These are phyloP conservation scores for Hymenopus coronatus DNA, from an alignment of 2,888 invertebrate genomes.

Conservation along the genomic window DNA sequence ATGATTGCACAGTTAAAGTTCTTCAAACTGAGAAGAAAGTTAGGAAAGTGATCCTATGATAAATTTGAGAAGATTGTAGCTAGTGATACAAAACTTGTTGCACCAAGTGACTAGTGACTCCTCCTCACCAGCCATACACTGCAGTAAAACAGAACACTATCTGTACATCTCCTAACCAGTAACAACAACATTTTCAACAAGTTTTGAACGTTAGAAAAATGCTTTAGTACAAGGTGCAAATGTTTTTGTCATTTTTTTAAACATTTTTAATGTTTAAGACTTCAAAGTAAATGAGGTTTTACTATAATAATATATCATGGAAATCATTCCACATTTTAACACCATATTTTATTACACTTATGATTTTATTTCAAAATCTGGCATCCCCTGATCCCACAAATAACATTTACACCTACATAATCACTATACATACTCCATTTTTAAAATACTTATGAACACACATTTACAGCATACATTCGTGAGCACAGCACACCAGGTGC, in stretches of 20 bases:
- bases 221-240: conserved; percentile 13
- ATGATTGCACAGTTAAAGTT: background rate
- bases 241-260: background rate
- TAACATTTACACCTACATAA: conserved; percentile 11
- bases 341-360: conserved; percentile 6
- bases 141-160: background rate
- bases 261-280: background rate
- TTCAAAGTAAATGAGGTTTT: background rate
- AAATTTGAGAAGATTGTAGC: background rate
- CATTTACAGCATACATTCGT: conserved; percentile 10
- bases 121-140: no score
- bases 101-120: conserved; percentile 9
- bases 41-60: background rate
- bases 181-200: conserved; percentile 17
- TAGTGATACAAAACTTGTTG: conserved; percentile 4
- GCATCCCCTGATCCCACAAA: background rate
- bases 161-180: conserved; percentile 5
- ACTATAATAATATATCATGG: background rate
- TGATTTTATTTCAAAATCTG: conserved; percentile 8
- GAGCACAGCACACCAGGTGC: conserved; percentile 15
- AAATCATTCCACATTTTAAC: conserved; percentile 2
- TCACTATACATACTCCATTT: conserved; percentile 3
- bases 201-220: conserved; percentile 11
- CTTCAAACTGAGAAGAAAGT: background rate
- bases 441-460: conserved; percentile 20